phyloP scores from a whole-genome alignment of 1,140 invertebrate genomes.

The Cydia amplana region DNA sequence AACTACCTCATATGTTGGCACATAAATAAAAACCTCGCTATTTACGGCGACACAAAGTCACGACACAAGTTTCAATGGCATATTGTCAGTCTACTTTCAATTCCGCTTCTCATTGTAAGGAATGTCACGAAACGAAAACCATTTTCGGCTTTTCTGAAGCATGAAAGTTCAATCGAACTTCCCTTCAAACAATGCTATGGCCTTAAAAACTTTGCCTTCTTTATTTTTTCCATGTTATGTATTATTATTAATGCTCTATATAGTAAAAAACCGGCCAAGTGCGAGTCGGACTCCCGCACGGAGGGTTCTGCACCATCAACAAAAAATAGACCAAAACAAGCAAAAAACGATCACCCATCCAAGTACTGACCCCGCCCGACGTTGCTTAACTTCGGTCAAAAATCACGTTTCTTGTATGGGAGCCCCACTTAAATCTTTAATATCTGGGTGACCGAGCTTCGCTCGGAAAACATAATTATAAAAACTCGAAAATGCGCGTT shows the following conservation, averaged over 20 bases:
- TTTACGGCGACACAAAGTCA: neutral
- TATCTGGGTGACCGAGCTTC: no score
- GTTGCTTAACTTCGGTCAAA: no score
- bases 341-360: no score
- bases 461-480: no score
- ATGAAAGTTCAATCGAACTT: constrained; percentile 4
- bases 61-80: constrained; percentile 3
- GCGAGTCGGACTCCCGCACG: no score
- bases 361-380: no score
- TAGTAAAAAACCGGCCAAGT: no score
- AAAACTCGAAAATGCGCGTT: no score
- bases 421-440: no score
- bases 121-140: constrained; percentile 30
- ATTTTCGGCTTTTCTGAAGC: constrained; percentile 31
- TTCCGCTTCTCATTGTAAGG: constrained; percentile 1
- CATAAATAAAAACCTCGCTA: neutral
- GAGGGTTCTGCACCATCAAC: no score
- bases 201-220: neutral
- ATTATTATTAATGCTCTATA: neutral
- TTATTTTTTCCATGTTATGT: neutral
- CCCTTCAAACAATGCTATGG: neutral
- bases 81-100: constrained; percentile 28
- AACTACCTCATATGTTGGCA: neutral
- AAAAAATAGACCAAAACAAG: no score
- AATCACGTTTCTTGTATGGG: no score